Evolutionary conservation across 2,888 invertebrate genomes (phyloP).

Genomic region (Hirtodrosophila cameraria): DNA sequence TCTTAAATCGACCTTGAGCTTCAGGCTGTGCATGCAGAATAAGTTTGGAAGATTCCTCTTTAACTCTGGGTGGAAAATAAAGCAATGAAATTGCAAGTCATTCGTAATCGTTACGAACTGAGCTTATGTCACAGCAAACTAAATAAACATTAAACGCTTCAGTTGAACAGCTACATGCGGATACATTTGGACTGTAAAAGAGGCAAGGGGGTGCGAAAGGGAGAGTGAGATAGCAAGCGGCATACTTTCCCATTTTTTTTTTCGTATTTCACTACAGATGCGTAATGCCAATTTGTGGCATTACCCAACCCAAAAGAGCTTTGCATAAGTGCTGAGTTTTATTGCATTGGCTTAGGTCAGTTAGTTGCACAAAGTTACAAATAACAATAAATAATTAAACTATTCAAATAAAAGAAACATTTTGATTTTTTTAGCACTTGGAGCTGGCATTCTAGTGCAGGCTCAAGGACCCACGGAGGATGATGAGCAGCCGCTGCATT

Average conservation of each 20-base stretch:
- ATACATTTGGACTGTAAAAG: constrained; percentile 40
- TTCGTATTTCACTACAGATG: constrained; percentile 16
- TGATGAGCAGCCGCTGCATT: constrained; percentile 73
- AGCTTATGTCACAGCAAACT: constrained; percentile 64
- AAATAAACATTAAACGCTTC: constrained; percentile 73
- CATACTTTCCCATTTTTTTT: constrained; percentile 54
- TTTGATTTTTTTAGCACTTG: constrained; percentile 32
- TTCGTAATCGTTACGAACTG: constrained; percentile 48
- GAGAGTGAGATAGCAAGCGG: constrained; percentile 16
- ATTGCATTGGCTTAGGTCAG: constrained; percentile 18
- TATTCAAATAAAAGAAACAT: neutral
- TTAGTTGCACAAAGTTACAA: neutral
- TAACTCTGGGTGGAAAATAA: neutral
- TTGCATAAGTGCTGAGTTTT: constrained; percentile 29
- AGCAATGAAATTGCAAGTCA: constrained; percentile 53
- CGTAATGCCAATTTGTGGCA: constrained; percentile 50
- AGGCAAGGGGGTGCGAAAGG: neutral
- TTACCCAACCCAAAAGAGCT: constrained; percentile 36
- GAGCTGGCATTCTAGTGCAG: constrained; percentile 15
- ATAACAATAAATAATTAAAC: neutral
- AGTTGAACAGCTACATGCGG: constrained; percentile 55
- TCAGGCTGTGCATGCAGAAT: constrained; percentile 26
- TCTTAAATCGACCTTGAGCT: constrained; percentile 63
- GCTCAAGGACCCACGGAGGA: constrained; percentile 35
- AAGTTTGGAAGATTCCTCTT: constrained; percentile 16